These are phyloP conservation scores for Takifugu rubripes DNA, from an alignment of 2,797 vertebrate species.

Conservation along the genomic window DNA sequence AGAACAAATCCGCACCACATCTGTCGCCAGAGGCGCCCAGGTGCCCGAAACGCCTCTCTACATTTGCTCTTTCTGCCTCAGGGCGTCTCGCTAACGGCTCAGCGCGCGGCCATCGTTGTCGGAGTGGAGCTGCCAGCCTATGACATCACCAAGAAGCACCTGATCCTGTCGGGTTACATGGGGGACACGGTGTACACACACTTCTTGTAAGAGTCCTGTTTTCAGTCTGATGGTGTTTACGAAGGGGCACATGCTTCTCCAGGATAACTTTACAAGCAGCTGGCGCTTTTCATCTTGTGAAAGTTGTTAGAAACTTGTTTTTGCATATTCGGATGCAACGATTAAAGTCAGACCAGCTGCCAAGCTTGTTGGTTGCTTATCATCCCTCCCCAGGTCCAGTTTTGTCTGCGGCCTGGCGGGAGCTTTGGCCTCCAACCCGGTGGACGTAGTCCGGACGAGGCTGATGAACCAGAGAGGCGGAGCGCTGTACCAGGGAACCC, in stretches of 20 bases:
- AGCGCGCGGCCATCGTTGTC: conserved; percentile 93
- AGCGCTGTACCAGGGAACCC: conserved; percentile 86
- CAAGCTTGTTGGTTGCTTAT: not conserved
- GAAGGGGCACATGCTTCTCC: too few species aligned
- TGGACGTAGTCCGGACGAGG: conserved; percentile 93
- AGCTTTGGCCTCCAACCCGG: conserved; percentile 91
- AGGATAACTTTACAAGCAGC: too few species aligned
- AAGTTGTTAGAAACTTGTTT: too few species aligned
- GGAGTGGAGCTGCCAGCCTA: conserved; percentile 94
- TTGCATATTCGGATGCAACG: too few species aligned
- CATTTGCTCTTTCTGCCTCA: conserved; percentile 43
- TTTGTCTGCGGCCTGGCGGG: conserved; percentile 91
- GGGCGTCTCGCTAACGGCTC: conserved; percentile 94
- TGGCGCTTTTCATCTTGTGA: too few species aligned
- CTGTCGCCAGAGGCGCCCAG: not conserved
- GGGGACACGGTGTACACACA: conserved; percentile 92
- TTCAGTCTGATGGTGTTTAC: not conserved
- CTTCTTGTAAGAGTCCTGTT: conserved; percentile 80
- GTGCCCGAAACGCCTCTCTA: too few species aligned
- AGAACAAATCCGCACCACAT: not conserved
- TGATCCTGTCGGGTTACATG: conserved; percentile 89
- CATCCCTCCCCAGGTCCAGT: conserved; percentile 80
- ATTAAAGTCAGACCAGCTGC: too few species aligned
- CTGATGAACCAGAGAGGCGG: conserved; percentile 97
- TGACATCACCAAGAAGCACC: conserved; percentile 94